Evolutionary conservation across 1,140 invertebrate species (phyloP), one percentile per base, ranked within the genome.

Genomic region (Bathynomus jamesi): DNA sequence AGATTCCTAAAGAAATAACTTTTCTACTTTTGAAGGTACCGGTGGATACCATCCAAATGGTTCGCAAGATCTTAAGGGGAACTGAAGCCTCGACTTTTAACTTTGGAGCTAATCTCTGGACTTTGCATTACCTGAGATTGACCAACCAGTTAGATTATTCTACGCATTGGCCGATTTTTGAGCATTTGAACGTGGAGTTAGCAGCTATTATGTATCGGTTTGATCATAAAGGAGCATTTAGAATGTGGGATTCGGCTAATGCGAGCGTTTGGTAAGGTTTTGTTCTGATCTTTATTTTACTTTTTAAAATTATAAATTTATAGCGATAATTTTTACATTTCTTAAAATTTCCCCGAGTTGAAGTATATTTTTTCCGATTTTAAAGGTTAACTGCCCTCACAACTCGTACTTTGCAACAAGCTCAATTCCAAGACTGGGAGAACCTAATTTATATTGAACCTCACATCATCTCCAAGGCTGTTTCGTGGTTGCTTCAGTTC

Each of bases 61-160:
- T 78, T 17, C 62, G 73, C 4, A 75, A 76, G 69, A 71, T 79
- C 10, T 76, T 81, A 0, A 81, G 82, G 76, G 83, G 83, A 11
- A 82, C 82, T 2, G 86, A 87, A 73, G 82, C 84, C 71, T 82
- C 82, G 65, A 78, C 87, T 46, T 89, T 87, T 79, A 87, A 87
- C 78, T 85, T 89, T 73, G 86, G 83, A 1, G 83, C 83, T 66
- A 88, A 86, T 78, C 77, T 88, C 3, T 84, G 85, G 78, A 85
- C 83, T 4, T 79, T 89, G 10, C 83, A 84, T 76, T 89, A 88
- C 78, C 81, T 87, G 60, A 81, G 87, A 32, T 79, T 85, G 1
- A 87, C 86, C 2, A 86, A 87, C 77, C 86, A 87, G 74, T 78
- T 88, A 25, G 79, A 80, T 10, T 77, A 79, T 27, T 72, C 82